Evolutionary conservation across 2,113 vertebrate species (phyloP), one percentile per base, ranked within the genome.

Genomic region (Paedocypris sp.): DNA sequence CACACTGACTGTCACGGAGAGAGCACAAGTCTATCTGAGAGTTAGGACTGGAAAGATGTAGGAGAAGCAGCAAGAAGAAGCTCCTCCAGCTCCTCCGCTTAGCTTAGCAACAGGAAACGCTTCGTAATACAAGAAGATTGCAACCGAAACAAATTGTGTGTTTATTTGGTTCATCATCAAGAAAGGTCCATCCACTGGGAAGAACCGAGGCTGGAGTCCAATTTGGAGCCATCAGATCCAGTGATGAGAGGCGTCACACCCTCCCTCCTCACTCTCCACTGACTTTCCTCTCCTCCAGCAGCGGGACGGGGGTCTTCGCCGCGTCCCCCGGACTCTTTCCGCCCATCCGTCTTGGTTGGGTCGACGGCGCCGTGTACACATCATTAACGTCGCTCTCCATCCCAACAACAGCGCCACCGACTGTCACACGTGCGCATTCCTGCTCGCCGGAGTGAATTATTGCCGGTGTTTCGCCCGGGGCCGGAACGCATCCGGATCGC

Each of bases 241-340:
- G 91, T 96, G 95, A 97, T 94, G 90, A 87, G 87, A 85, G 77
- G 92, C 94, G 91, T 93, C 88, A 88, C 72, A 82, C 88, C 81
- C 80, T 76, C 88, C 90, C 88, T 92, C 92, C 92, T 90, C 85
- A 90, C 92, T 94, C 89, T 94, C 83, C 90, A 91, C 79, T 97
- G 92, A 88, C 76, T 88, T 88, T 90, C 82, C 69, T 60, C 90
- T 88, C 90, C 92, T 93, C 87, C 87, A 90, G 93, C 90, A 93
- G 81, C 11, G 7, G n/a, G 38, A 66, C 8, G 60, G 65, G 42
- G 48, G n/a, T n/a, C n/a, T 33, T 53, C 60, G 80, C 82, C 77
- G 83, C 87, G 79, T 86, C 82, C 75, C 81, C 85, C 88, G 87
- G 89, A 91, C 83, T 82, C 81, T 78, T 84, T 75, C 90, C 87